phyloP scores from a whole-genome alignment of 2,888 invertebrate genomes.

The Drosophila percnosoma region DNA sequence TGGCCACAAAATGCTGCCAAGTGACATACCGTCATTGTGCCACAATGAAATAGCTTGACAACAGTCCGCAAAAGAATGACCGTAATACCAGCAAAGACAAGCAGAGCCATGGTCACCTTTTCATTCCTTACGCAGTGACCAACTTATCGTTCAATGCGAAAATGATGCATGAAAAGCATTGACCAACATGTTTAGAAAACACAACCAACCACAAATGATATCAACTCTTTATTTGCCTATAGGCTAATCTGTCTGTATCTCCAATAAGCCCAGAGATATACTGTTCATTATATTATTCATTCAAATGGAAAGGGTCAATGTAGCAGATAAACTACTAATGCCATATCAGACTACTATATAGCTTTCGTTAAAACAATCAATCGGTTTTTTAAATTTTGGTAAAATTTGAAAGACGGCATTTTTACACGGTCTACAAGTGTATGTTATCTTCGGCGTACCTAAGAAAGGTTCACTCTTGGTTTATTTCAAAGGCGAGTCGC shows the following conservation, averaged over 20 bases:
- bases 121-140: neutral
- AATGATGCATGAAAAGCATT: neutral
- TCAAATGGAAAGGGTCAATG: neutral
- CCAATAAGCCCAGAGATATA: neutral
- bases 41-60: slow-evolving; percentile 43
- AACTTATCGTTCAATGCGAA: neutral
- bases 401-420: neutral
- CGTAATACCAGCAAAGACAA: neutral
- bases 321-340: neutral
- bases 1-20: slow-evolving; percentile 53
- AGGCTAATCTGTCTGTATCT: neutral
- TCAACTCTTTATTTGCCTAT: neutral
- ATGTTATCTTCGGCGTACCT: neutral
- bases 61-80: slow-evolving; percentile 8
- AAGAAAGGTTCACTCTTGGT: neutral
- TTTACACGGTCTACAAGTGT: neutral
- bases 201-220: neutral
- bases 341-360: neutral
- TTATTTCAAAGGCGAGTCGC: neutral
- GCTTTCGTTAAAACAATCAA: neutral
- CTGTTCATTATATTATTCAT: neutral
- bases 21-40: slow-evolving; percentile 44
- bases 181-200: neutral
- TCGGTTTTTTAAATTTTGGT: neutral
- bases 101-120: neutral